Conservation (phyloP, 2,888 invertebrate genomes). For the Meghimatium bilineatum region DNA sequence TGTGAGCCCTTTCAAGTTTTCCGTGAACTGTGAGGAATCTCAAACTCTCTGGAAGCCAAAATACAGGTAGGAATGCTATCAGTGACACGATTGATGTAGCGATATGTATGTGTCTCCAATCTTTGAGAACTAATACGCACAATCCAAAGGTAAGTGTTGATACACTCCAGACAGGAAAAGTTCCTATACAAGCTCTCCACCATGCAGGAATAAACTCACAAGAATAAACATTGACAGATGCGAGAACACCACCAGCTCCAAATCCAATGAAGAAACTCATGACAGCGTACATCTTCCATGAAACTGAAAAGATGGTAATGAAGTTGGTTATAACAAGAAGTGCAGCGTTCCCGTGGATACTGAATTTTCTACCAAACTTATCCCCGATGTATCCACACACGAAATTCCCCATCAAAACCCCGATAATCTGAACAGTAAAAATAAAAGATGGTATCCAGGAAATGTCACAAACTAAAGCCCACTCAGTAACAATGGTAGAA, state of each 20-base stretch:
- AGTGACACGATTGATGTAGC: neutral
- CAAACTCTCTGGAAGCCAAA: conserved; percentile 27
- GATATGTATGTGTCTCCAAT: conserved; percentile 20
- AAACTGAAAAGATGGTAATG: neutral
- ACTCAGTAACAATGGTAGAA: conserved; percentile 22
- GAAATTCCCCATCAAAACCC: conserved; percentile 69
- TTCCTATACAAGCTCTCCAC: neutral
- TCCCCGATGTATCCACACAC: conserved; percentile 55
- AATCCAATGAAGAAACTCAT: conserved; percentile 15
- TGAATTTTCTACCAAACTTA: conserved; percentile 7
- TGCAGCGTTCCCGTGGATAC: neutral
- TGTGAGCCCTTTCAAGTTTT: neutral
- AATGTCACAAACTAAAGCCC: conserved; percentile 55
- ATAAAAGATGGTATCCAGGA: conserved; percentile 62
- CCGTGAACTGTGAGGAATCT: conserved; percentile 19
- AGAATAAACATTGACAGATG: neutral
- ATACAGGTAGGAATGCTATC: conserved; percentile 8
- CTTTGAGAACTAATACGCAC: neutral
- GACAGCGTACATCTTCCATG: neutral
- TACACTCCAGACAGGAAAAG: conserved; percentile 6
- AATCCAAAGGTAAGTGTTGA: neutral
- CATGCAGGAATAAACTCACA: neutral
- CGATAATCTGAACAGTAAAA: conserved; percentile 73
- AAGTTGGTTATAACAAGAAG: neutral
- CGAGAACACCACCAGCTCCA: neutral